A percentile compares a stretch with the other conserved stretches of the same genome.
phyloP scores from a whole-genome alignment of 2,113 vertebrate genomes.

The Propithecus coquereli region DNA sequence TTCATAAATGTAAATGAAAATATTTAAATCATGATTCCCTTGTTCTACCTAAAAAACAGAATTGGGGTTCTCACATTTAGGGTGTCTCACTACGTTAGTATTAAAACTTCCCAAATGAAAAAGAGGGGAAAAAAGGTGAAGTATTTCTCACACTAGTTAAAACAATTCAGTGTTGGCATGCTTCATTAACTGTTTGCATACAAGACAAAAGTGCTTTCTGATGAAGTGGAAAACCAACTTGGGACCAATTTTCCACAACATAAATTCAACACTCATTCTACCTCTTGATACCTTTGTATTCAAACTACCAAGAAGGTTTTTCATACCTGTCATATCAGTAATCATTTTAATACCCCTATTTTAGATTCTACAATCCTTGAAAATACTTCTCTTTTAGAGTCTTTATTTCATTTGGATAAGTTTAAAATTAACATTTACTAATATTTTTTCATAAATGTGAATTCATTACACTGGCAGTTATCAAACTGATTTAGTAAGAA shows the following conservation, averaged over 20 bases:
- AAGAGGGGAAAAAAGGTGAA: constrained; percentile 62
- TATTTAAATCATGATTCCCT: constrained; percentile 44
- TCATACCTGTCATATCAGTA: constrained; percentile 73
- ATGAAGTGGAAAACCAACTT: constrained; percentile 88
- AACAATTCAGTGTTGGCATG: constrained; percentile 81
- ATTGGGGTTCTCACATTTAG: constrained; percentile 44
- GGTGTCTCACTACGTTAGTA: constrained; percentile 8
- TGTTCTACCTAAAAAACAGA: background rate
- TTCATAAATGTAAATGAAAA: constrained; percentile 57
- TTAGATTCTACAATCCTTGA: constrained; percentile 68
- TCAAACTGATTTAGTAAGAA: background rate
- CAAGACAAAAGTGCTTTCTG: constrained; percentile 87
- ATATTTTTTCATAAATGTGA: constrained; percentile 42
- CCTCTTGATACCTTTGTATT: constrained; percentile 80
- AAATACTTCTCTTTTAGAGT: constrained; percentile 61
- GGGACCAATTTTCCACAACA: constrained; percentile 91
- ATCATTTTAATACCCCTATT: constrained; percentile 78
- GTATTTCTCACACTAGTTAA: constrained; percentile 74
- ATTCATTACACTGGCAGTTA: background rate
- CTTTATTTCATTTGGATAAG: constrained; percentile 59
- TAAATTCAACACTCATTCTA: constrained; percentile 85
- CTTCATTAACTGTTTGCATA: constrained; percentile 89
- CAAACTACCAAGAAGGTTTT: constrained; percentile 75
- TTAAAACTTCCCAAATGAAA: constrained; percentile 64
- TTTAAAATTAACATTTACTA: constrained; percentile 56